Conservation (phyloP, 2,888 invertebrate genomes). For the Drosophila multiciliata region DNA sequence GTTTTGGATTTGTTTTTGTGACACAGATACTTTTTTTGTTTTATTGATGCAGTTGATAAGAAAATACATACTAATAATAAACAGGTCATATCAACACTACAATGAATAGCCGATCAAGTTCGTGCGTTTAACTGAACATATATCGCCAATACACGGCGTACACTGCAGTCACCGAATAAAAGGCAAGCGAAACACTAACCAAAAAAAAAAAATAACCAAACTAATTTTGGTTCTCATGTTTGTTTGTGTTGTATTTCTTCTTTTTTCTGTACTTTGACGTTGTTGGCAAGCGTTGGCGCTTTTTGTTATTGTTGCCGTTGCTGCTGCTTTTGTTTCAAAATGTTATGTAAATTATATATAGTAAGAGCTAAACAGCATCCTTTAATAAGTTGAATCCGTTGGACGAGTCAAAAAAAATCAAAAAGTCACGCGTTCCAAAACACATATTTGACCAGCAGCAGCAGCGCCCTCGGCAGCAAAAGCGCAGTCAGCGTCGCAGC, state of each 20-base stretch:
- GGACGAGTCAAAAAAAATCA: background rate
- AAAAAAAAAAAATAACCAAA: slow-evolving; percentile 10
- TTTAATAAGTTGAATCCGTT: slow-evolving; percentile 22
- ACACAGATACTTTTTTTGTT: slow-evolving; percentile 46
- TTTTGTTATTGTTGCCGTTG: slow-evolving; percentile 23
- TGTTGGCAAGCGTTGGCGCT: slow-evolving; percentile 56
- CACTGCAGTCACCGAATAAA: slow-evolving; percentile 28
- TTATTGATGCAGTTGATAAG: slow-evolving; percentile 63
- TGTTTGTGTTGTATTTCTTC: slow-evolving; percentile 15
- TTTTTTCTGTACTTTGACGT: slow-evolving; percentile 43
- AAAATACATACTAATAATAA: slow-evolving; percentile 15
- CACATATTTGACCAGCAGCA: slow-evolving; percentile 14
- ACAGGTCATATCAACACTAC: slow-evolving; percentile 30
- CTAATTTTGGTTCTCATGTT: slow-evolving; percentile 37
- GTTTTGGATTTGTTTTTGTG: slow-evolving; percentile 60
- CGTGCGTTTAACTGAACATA: slow-evolving; percentile 44
- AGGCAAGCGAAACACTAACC: slow-evolving; percentile 40
- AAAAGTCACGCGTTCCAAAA: slow-evolving; percentile 45
- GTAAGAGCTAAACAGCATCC: slow-evolving; percentile 49
- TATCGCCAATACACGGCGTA: slow-evolving; percentile 32
- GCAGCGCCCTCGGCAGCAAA: background rate
- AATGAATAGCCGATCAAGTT: slow-evolving; percentile 36
- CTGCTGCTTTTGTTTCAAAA: slow-evolving; percentile 18
- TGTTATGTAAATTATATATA: slow-evolving; percentile 52
- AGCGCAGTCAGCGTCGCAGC: slow-evolving; percentile 7